Evolutionary conservation across 2,113 vertebrate genomes (phyloP).

Genomic region (Semnopithecus entellus): DNA sequence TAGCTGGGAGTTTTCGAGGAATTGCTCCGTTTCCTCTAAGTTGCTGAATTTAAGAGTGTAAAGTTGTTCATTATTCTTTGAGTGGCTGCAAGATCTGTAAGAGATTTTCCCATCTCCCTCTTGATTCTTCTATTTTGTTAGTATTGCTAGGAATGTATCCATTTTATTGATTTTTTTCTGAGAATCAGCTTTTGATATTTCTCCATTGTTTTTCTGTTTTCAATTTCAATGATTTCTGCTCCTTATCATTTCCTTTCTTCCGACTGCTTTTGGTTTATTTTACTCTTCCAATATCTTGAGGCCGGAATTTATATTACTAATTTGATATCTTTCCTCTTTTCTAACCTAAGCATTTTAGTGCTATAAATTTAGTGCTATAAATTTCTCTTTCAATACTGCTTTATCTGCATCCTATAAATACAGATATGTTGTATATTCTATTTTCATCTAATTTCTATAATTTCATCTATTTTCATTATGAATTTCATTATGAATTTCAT

Average conservation of each 20-base stretch:
- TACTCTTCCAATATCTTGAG: background rate
- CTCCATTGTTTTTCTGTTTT: background rate
- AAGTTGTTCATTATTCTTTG: background rate
- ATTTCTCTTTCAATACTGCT: background rate
- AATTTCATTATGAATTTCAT: too few relatives aligned
- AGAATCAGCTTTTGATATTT: background rate
- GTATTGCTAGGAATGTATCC: background rate
- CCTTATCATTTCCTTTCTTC: background rate
- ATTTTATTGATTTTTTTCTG: background rate
- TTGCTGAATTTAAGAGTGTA: fast-evolving
- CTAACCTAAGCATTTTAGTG: background rate
- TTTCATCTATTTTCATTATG: too few relatives aligned
- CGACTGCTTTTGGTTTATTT: background rate
- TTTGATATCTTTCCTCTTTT: background rate
- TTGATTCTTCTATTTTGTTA: too few relatives aligned
- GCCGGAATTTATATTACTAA: background rate
- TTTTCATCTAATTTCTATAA: background rate
- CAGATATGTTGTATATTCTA: background rate
- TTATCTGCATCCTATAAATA: background rate
- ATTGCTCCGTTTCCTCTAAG: too few relatives aligned
- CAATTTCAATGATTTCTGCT: background rate
- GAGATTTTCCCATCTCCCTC: background rate
- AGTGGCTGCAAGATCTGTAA: too few relatives aligned
- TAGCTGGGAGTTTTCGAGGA: background rate
- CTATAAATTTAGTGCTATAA: background rate